phyloP scores from a whole-genome alignment of 2,888 invertebrate species.

The Pimpla rufipes region DNA sequence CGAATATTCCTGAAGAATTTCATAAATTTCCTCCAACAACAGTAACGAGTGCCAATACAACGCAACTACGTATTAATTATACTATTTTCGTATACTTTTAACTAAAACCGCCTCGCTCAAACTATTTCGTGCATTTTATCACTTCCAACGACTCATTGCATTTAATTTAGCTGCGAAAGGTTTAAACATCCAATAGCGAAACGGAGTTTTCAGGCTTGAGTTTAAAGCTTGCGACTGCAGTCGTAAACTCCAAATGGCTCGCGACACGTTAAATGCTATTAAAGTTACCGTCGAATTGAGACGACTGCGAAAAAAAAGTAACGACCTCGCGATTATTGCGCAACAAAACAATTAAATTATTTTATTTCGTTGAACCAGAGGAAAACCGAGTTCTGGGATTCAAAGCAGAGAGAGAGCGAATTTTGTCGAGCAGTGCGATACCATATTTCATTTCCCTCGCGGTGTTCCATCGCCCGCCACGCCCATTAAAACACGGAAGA shows the following conservation, averaged over 20 bases:
- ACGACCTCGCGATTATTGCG: background rate
- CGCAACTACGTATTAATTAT: too few relatives aligned
- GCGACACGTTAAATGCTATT: background rate
- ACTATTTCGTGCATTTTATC: too few relatives aligned
- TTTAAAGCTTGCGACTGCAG: background rate
- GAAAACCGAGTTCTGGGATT: background rate
- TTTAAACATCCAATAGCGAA: too few relatives aligned
- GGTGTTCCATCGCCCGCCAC: background rate
- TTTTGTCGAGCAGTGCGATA: background rate
- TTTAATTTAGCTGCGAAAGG: background rate
- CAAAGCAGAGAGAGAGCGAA: background rate
- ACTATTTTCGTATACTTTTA: too few relatives aligned
- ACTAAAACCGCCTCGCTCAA: too few relatives aligned
- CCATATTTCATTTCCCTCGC: constrained; percentile 26
- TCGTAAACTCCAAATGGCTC: background rate
- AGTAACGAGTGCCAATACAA: too few relatives aligned
- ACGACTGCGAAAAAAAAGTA: background rate
- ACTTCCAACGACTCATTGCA: background rate
- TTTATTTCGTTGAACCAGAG: background rate
- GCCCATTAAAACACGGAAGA: constrained; percentile 21
- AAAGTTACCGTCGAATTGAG: background rate
- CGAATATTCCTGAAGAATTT: too few relatives aligned
- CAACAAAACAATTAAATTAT: background rate
- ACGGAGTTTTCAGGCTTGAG: too few relatives aligned
- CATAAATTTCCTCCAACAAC: too few relatives aligned